phyloP scores from a whole-genome alignment of 2,888 invertebrate species.

The Diplazon laetatorius region DNA sequence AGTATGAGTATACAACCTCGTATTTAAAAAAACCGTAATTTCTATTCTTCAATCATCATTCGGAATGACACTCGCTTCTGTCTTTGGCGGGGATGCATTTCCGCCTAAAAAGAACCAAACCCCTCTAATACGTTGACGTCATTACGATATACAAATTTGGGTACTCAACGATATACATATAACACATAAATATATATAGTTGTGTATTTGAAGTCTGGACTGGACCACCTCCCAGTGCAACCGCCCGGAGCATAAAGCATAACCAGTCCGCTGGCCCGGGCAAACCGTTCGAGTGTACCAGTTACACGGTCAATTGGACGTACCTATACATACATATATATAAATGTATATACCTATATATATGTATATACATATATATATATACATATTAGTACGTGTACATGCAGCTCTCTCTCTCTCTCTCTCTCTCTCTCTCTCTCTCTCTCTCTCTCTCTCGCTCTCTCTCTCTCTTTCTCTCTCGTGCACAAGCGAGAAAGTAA shows the following conservation, averaged over 20 bases:
- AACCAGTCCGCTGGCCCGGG: conserved; percentile 28
- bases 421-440: not conserved
- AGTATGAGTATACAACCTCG: no score
- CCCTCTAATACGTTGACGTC: no score
- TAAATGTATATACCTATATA: no score
- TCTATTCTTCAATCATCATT: no score
- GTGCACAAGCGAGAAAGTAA: conserved; percentile 25
- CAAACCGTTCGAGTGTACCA: conserved; percentile 69
- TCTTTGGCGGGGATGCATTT: not conserved
- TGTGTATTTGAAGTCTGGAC: conserved; percentile 45
- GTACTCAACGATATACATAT: no score
- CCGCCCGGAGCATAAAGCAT: conserved; percentile 55
- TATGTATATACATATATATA: no score
- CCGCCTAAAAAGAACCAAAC: no score
- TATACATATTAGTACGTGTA: no score
- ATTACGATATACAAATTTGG: no score
- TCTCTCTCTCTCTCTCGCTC: conserved; percentile 30
- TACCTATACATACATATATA: conserved; percentile 61
- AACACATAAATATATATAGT: conserved; percentile 31
- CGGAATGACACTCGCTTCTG: no score
- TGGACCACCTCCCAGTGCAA: conserved; percentile 26
- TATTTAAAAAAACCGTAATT: no score
- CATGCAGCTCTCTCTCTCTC: conserved; percentile 2
- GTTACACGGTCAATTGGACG: conserved; percentile 73
- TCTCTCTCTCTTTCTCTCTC: conserved; percentile 20